Percentiles rank a stretch among this genome's conserved stretches.
Evolutionary conservation across 37 sponge, comb jelly and placozoan genomes (phyloP).

Genomic region (Cladorhizidae sp.): DNA sequence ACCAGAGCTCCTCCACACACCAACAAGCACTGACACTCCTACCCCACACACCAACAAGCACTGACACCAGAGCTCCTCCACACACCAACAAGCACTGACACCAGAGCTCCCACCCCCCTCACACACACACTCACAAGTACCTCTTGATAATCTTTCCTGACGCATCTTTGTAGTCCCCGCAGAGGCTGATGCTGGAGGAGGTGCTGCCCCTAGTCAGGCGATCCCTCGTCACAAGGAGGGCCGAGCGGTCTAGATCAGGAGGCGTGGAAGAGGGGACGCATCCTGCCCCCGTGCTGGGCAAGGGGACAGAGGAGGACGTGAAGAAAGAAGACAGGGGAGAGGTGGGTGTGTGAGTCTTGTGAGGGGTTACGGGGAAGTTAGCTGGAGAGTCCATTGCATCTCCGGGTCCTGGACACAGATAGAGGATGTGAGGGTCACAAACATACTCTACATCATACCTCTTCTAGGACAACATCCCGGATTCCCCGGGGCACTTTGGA

Average conservation of each 20-base stretch:
- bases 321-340: neutral
- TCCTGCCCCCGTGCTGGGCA: neutral
- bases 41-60: too few relatives aligned
- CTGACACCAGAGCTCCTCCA: too few relatives aligned
- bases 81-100: too few relatives aligned
- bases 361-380: conserved; percentile 18
- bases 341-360: conserved; percentile 29
- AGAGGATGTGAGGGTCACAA: neutral
- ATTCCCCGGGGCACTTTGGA: too few relatives aligned
- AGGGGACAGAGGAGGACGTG: neutral
- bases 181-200: conserved; percentile 46
- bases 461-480: too few relatives aligned
- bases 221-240: conserved; percentile 47
- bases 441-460: too few relatives aligned
- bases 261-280: conserved; percentile 13
- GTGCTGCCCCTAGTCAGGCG: conserved; percentile 46
- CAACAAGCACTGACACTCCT: too few relatives aligned
- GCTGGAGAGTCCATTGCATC: conserved; percentile 37
- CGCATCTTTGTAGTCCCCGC: conserved; percentile 65
- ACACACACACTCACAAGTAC: too few relatives aligned
- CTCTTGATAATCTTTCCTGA: conserved; percentile 66
- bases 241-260: conserved; percentile 74
- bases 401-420: conserved; percentile 55
- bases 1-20: too few relatives aligned
- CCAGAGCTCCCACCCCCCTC: too few relatives aligned